Conservation (phyloP, 1,140 invertebrate species). For the Choristoneura fumiferana region DNA sequence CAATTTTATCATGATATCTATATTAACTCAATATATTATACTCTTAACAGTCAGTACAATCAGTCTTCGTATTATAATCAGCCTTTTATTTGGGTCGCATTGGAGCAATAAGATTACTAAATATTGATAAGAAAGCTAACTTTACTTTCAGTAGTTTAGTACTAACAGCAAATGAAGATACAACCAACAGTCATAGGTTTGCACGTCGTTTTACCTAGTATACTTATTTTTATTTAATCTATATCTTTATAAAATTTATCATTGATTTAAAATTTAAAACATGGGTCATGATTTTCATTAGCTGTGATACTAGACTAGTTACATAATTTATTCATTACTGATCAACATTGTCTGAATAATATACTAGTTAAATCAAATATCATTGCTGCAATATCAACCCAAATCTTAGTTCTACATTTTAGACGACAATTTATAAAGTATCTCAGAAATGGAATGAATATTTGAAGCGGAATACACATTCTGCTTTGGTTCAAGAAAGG, state of each 20-base stretch:
- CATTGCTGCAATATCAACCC: too few relatives aligned
- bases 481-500: too few relatives aligned
- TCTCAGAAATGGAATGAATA: too few relatives aligned
- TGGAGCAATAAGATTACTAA: not conserved
- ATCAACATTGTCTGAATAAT: too few relatives aligned
- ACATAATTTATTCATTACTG: too few relatives aligned
- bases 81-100: not conserved
- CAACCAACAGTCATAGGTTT: constrained; percentile 5
- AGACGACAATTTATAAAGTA: too few relatives aligned
- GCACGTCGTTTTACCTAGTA: not conserved
- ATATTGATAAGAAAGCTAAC: not conserved
- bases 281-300: constrained; percentile 11
- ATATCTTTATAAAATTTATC: not conserved
- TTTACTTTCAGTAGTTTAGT: not conserved
- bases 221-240: not conserved
- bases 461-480: too few relatives aligned
- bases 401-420: too few relatives aligned
- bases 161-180: constrained; percentile 14
- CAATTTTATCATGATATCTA: not conserved
- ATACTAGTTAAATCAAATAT: too few relatives aligned
- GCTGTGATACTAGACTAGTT: not conserved
- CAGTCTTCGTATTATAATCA: constrained; percentile 4
- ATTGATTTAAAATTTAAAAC: constrained; percentile 19
- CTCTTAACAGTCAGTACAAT: not conserved
- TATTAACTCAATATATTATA: not conserved